Evolutionary conservation across 1,140 invertebrate genomes (phyloP).

Genomic region (Drosophila arawakana): DNA sequence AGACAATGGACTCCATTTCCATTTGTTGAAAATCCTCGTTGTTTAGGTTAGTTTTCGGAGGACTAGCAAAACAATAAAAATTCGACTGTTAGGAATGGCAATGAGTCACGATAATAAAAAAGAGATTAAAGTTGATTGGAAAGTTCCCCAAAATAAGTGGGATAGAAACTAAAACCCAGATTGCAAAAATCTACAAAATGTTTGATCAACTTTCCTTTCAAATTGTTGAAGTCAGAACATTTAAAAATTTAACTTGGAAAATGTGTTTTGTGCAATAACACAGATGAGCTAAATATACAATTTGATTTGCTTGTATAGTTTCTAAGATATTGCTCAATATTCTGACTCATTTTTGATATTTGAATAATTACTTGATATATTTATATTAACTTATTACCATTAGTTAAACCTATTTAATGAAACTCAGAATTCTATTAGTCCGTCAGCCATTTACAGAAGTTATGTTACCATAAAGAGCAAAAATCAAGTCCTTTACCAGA

Average conservation of each 20-base stretch:
- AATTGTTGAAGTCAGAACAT: background rate
- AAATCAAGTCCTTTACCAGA: slow-evolving; percentile 39
- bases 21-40: slow-evolving; percentile 22
- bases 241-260: too few species aligned
- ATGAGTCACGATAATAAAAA: slow-evolving; percentile 41
- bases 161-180: too few species aligned
- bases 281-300: too few species aligned
- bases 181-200: too few species aligned
- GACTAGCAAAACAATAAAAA: slow-evolving; percentile 47
- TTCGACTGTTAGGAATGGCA: slow-evolving; percentile 16
- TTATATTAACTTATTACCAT: background rate
- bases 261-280: too few species aligned
- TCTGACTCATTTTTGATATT: too few species aligned
- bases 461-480: background rate
- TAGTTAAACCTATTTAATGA: background rate
- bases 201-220: background rate
- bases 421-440: background rate
- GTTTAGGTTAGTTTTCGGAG: slow-evolving; percentile 34
- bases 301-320: too few species aligned
- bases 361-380: too few species aligned
- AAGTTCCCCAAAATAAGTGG: background rate
- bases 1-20: slow-evolving; percentile 11
- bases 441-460: background rate
- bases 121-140: slow-evolving; percentile 33
- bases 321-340: too few species aligned